Conservation (phyloP, 2,797 vertebrate species). For the Macroramphosus scolopax region DNA sequence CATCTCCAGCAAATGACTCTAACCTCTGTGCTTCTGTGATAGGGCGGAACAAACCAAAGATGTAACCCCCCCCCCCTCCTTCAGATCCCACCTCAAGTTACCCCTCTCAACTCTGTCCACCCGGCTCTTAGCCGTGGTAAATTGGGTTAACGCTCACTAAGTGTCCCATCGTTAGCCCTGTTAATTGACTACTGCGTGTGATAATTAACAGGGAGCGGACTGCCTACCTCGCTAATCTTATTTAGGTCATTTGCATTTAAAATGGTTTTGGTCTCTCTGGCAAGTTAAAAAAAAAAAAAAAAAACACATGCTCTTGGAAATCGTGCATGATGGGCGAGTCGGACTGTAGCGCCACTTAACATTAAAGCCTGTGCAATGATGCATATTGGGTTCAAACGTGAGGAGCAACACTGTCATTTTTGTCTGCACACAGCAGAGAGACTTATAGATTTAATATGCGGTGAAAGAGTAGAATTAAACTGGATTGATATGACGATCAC, state of each 20-base stretch:
- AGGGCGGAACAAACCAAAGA: constrained; percentile 22
- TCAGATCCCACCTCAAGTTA: constrained; percentile 50
- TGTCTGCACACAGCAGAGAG: too few species aligned
- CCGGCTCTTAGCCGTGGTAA: constrained; percentile 60
- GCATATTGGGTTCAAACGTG: too few species aligned
- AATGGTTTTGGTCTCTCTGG: constrained; percentile 72
- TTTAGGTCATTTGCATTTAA: constrained; percentile 81
- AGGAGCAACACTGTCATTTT: too few species aligned
- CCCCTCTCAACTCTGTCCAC: constrained; percentile 55
- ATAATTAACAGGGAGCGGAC: constrained; percentile 79
- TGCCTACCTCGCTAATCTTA: constrained; percentile 76
- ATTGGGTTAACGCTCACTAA: constrained; percentile 78
- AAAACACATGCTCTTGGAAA: constrained; percentile 20
- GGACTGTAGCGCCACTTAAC: constrained; percentile 22
- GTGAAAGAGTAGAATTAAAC: too few species aligned
- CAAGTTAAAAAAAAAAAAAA: constrained; percentile 33
- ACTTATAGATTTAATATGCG: too few species aligned
- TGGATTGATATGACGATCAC: too few species aligned
- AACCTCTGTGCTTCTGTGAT: constrained; percentile 19
- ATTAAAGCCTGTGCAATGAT: too few species aligned
- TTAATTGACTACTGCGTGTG: constrained; percentile 78
- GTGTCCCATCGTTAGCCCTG: constrained; percentile 75
- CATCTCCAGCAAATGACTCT: constrained; percentile 16
- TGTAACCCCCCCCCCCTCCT: not conserved
- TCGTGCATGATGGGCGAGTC: constrained; percentile 33